Conservation (phyloP, 2,797 vertebrate genomes). For the Gymnoscopelus microlampas region DNA sequence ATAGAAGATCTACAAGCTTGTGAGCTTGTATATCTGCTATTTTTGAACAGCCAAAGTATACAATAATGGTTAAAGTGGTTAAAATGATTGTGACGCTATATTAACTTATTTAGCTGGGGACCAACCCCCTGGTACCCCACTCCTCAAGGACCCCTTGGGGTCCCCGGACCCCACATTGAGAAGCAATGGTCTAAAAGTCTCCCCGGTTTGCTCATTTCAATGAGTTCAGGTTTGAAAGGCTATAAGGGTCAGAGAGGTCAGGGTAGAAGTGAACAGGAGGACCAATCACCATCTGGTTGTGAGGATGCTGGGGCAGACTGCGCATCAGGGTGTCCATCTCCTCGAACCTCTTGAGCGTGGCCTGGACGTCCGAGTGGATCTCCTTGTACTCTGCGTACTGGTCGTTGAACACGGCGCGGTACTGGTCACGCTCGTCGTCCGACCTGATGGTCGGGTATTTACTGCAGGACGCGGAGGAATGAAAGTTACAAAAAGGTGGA, state of each 20-base stretch:
- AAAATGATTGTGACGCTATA: neutral
- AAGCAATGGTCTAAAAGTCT: too few species aligned
- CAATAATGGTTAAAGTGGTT: too few species aligned
- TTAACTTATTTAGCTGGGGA: too few species aligned
- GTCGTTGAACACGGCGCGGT: constrained; percentile 97
- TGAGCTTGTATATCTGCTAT: too few species aligned
- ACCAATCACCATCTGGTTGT: constrained; percentile 81
- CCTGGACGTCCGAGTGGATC: constrained; percentile 89
- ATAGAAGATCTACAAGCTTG: too few species aligned
- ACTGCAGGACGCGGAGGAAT: constrained; percentile 67
- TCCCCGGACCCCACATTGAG: too few species aligned
- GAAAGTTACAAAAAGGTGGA: neutral
- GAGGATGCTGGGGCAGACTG: constrained; percentile 83
- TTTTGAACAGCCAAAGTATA: too few species aligned
- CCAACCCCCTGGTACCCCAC: too few species aligned
- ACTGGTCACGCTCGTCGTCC: constrained; percentile 92
- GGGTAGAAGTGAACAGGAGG: neutral
- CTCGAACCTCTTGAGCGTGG: constrained; percentile 86
- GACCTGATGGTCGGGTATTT: constrained; percentile 90
- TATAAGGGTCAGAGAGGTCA: neutral
- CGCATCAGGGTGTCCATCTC: constrained; percentile 91
- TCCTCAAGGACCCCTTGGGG: too few species aligned
- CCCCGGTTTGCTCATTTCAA: too few species aligned
- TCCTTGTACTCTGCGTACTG: constrained; percentile 98
- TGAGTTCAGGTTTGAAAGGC: too few species aligned